These are phyloP conservation scores for Aphelinus certus DNA, from an alignment of 1,140 invertebrate species.

Conservation along the genomic window DNA sequence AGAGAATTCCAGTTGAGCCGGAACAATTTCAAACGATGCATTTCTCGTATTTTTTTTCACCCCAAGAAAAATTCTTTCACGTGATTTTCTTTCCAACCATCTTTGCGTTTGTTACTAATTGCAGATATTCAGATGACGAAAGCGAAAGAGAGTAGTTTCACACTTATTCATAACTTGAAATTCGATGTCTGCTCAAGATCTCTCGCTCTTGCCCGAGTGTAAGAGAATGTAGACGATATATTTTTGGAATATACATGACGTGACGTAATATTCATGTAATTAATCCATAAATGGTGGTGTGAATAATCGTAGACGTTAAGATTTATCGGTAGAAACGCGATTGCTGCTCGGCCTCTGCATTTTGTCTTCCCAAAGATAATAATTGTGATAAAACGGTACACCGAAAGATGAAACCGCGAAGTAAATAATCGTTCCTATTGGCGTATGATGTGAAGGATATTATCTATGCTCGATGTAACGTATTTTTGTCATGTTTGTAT, in stretches of 20 bases:
- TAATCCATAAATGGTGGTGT: no score
- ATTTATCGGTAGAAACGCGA: conserved; percentile 12
- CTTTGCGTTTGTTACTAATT: no score
- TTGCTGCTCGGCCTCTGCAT: conserved; percentile 34
- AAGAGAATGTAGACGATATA: conserved; percentile 7
- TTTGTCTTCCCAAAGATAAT: conserved; percentile 26
- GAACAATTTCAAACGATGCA: no score
- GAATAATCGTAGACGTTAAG: background rate
- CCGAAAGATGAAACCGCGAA: conserved; percentile 17
- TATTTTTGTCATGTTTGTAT: background rate
- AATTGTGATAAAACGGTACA: conserved; percentile 31
- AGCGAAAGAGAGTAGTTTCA: no score
- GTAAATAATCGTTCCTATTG: conserved; percentile 21
- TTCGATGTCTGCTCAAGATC: conserved; percentile 11
- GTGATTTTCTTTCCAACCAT: no score
- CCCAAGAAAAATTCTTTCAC: no score
- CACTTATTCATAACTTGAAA: background rate
- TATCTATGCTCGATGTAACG: background rate
- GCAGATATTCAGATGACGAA: background rate
- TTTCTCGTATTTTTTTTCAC: no score
- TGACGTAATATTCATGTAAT: no score
- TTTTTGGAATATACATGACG: no score
- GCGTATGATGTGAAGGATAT: background rate
- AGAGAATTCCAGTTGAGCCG: no score
- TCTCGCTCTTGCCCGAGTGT: conserved; percentile 7